A percentile compares a stretch with the other conserved stretches of the same genome.
These are phyloP conservation scores for Pelobates cultripes DNA, from an alignment of 2,797 vertebrate species.

Conservation along the genomic window DNA sequence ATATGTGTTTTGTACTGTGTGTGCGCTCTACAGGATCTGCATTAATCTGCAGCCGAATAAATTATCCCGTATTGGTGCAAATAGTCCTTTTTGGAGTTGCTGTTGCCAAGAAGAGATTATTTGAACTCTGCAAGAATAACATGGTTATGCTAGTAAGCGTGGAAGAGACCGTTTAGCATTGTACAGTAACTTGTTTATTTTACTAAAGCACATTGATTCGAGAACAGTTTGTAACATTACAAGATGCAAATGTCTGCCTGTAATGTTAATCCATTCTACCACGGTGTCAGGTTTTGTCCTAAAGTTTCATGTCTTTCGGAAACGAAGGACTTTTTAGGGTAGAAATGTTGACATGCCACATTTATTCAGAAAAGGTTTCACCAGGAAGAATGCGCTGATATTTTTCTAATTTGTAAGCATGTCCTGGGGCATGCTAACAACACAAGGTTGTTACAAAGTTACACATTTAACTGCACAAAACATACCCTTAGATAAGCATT, in stretches of 20 bases:
- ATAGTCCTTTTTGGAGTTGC: background rate
- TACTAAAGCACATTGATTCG: background rate
- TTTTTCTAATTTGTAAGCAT: no score
- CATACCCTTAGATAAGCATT: no score
- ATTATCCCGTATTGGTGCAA: background rate
- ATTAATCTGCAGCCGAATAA: background rate
- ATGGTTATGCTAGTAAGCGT: background rate
- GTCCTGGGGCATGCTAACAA: no score
- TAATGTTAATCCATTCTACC: no score
- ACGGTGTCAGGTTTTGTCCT: no score
- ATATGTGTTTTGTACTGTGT: background rate
- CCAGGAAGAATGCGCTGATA: no score
- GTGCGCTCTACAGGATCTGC: background rate
- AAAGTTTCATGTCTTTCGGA: background rate
- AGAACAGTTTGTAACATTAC: background rate
- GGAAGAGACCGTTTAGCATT: background rate
- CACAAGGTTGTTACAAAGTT: no score
- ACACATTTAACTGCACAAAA: no score
- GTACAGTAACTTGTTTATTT: no score
- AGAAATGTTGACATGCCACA: no score
- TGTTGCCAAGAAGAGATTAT: background rate
- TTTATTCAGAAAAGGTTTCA: no score
- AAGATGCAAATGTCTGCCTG: no score
- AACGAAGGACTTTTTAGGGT: background rate
- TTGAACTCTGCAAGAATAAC: background rate